Conservation (phyloP, 2,888 invertebrate genomes). For the Phymatocera aterrima region DNA sequence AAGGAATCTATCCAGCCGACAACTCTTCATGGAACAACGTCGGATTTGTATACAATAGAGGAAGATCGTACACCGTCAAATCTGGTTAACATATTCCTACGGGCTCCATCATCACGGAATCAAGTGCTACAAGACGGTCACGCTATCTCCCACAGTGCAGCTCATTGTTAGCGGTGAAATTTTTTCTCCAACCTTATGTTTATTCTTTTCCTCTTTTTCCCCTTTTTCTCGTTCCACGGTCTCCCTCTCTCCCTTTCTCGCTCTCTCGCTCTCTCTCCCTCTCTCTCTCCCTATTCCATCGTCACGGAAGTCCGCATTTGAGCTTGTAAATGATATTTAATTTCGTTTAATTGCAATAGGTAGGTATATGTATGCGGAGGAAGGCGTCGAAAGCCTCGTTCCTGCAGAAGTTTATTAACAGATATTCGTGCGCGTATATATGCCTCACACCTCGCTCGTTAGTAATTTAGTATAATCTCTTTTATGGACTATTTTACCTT, state of each 20-base stretch:
- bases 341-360: not conserved
- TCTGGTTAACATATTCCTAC: constrained; percentile 69
- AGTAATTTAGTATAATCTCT: no score
- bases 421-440: not conserved
- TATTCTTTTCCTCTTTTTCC: not conserved
- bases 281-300: not conserved
- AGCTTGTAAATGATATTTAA: constrained; percentile 32
- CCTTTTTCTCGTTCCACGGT: not conserved
- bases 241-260: not conserved
- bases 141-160: constrained; percentile 26
- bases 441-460: no score
- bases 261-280: not conserved
- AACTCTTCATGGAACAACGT: constrained; percentile 14
- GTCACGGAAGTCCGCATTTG: constrained; percentile 30
- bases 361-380: no score
- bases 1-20: constrained; percentile 1
- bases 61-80: constrained; percentile 72
- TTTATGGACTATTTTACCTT: no score
- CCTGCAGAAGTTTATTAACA: no score
- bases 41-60: constrained; percentile 73
- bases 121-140: constrained; percentile 33
- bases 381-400: constrained; percentile 34
- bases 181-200: not conserved
- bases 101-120: constrained; percentile 48
- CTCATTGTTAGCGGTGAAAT: constrained; percentile 4